phyloP scores from a whole-genome alignment of 2,113 vertebrate species.

The Salvelinus alpinus region DNA sequence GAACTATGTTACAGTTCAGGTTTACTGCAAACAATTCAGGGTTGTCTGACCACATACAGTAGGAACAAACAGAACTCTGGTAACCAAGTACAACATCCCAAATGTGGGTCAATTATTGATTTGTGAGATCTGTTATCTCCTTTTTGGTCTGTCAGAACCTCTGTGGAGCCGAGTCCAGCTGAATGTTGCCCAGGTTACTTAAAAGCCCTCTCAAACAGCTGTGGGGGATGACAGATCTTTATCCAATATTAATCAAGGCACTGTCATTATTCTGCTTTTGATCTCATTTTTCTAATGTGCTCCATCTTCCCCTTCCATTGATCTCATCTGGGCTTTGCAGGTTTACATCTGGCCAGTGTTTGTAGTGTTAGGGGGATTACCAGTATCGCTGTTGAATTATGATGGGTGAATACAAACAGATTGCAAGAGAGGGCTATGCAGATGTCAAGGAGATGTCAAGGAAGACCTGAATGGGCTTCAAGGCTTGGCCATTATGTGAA shows the following conservation, averaged over 20 bases:
- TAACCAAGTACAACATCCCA: not conserved
- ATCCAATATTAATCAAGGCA: constrained; percentile 1
- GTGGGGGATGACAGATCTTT: not conserved
- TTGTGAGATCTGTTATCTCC: not conserved
- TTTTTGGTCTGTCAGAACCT: not conserved
- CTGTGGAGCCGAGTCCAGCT: not conserved
- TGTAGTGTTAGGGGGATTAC: constrained; percentile 3
- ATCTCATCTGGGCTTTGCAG: constrained; percentile 5
- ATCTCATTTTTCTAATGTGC: constrained; percentile 9
- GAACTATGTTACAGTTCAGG: not conserved
- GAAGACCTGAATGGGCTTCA: not conserved
- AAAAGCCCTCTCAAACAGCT: not conserved
- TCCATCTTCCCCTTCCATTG: not conserved
- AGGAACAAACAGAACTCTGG: not conserved
- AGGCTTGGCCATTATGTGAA: too few species aligned
- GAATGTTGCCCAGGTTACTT: not conserved
- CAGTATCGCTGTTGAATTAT: constrained; percentile 1
- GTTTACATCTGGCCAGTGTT: not conserved
- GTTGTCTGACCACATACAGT: not conserved
- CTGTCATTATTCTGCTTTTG: not conserved
- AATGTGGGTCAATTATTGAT: not conserved
- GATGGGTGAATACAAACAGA: not conserved
- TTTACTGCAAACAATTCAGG: not conserved
- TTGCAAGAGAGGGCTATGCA: not conserved
- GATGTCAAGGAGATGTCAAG: constrained; percentile 9